phyloP scores from a whole-genome alignment of 2,113 vertebrate genomes.

The Pampusana beccarii region DNA sequence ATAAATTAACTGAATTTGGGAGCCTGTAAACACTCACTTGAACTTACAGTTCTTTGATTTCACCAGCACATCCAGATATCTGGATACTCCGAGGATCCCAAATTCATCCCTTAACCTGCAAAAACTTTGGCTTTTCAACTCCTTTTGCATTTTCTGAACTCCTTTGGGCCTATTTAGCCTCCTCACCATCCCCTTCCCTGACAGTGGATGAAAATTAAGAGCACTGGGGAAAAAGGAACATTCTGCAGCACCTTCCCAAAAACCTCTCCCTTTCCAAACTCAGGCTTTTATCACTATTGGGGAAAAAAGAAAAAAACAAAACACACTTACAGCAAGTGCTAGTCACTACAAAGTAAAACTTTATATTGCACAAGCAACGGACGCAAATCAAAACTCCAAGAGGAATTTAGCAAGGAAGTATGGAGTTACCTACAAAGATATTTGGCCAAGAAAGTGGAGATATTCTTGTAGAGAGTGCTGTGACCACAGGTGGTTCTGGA shows the following conservation, averaged over 20 bases:
- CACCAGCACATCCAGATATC: background rate
- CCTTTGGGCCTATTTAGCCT: background rate
- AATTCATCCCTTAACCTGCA: background rate
- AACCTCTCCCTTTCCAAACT: background rate
- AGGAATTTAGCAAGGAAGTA: constrained; percentile 34
- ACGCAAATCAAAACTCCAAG: background rate
- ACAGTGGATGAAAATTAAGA: background rate
- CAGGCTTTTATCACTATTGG: background rate
- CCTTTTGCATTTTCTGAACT: background rate
- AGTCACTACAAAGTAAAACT: background rate
- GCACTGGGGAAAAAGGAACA: background rate
- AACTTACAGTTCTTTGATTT: constrained; percentile 54
- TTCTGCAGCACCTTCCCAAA: background rate
- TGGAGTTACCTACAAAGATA: background rate
- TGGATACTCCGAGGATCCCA: background rate
- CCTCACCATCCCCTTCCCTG: background rate
- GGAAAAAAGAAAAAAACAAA: background rate
- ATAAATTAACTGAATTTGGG: constrained; percentile 71
- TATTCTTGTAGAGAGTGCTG: background rate
- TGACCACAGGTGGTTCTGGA: background rate
- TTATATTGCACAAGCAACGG: background rate
- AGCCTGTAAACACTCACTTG: constrained; percentile 61
- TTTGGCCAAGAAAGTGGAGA: background rate
- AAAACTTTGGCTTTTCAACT: background rate
- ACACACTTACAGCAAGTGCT: background rate